Evolutionary conservation across 2,113 vertebrate species (phyloP).

Genomic region (Mohoua ochrocephala): DNA sequence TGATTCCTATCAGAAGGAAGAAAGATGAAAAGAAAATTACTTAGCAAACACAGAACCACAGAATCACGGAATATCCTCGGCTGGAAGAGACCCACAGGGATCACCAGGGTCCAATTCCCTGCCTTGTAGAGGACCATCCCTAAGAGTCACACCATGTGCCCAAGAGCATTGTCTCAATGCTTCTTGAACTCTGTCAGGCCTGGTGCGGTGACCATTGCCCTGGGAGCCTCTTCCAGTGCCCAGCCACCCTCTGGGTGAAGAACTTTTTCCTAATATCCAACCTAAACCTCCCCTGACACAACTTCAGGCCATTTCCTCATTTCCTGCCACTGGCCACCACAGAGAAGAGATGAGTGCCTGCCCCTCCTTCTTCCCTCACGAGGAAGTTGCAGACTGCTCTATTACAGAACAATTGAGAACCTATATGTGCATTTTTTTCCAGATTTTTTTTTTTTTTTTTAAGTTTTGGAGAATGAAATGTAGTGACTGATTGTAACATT

Average conservation of each 20-base stretch:
- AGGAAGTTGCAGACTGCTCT: not conserved
- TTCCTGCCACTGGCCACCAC: not conserved
- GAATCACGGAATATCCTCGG: not conserved
- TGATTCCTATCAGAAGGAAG: not conserved
- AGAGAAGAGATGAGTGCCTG: not conserved
- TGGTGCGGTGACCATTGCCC: not conserved
- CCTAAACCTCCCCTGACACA: not conserved
- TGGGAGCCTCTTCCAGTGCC: not conserved
- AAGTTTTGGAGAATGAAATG: not conserved
- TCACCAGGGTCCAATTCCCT: not conserved
- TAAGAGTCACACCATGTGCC: fast-evolving
- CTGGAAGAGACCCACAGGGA: not conserved
- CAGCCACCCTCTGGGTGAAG: fast-evolving
- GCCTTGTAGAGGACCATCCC: not conserved
- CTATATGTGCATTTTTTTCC: not conserved
- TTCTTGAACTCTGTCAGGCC: not conserved
- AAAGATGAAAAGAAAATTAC: not conserved
- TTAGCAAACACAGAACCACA: not conserved
- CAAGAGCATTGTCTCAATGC: not conserved
- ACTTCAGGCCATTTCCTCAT: fast-evolving
- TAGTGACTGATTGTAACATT: not conserved
- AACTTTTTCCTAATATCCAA: not conserved
- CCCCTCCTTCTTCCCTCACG: fast-evolving
- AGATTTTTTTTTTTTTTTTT: not conserved
- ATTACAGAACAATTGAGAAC: not conserved